Percentiles rank a stretch among this genome's conserved stretches.
phyloP scores from a whole-genome alignment of 2,113 vertebrate genomes.

The Podarcis cretensis region DNA sequence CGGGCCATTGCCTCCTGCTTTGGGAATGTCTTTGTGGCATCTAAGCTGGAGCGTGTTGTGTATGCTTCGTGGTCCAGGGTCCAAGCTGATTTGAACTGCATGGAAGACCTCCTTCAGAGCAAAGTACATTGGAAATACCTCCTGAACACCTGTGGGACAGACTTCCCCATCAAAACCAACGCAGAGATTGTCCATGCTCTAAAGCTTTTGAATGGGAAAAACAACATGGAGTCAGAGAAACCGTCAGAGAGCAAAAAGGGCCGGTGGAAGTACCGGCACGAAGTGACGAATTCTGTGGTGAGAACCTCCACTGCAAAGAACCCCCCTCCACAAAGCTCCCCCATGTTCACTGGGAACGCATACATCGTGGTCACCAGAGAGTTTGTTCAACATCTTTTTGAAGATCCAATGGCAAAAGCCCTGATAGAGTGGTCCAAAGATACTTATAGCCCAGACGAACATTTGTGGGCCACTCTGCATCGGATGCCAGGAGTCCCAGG shows the following conservation, averaged over 20 bases:
- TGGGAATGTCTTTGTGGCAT: slow-evolving; percentile 89
- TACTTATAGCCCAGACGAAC: slow-evolving; percentile 92
- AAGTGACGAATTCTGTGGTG: slow-evolving; percentile 40
- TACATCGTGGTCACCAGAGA: slow-evolving; percentile 84
- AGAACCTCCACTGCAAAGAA: slow-evolving; percentile 64
- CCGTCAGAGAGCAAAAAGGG: slow-evolving; percentile 63
- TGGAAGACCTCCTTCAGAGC: slow-evolving; percentile 85
- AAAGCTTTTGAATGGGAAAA: slow-evolving; percentile 81
- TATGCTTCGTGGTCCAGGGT: slow-evolving; percentile 91
- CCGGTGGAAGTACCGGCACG: slow-evolving; percentile 83
- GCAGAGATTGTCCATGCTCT: slow-evolving; percentile 82
- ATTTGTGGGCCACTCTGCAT: slow-evolving; percentile 92
- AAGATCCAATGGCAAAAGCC: slow-evolving; percentile 57
- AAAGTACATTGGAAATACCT: slow-evolving; percentile 85
- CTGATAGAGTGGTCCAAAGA: slow-evolving; percentile 90
- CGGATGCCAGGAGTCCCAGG: slow-evolving; percentile 85
- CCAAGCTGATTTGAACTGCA: slow-evolving; percentile 95
- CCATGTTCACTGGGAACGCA: slow-evolving; percentile 88
- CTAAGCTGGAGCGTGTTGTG: slow-evolving; percentile 80
- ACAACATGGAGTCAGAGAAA: slow-evolving; percentile 86
- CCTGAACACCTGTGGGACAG: slow-evolving; percentile 90
- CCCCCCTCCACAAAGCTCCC: slow-evolving; percentile 71
- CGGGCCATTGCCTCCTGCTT: slow-evolving; percentile 83
- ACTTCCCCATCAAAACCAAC: slow-evolving; percentile 96
- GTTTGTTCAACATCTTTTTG: slow-evolving; percentile 83